Evolutionary conservation across 2,113 vertebrate species (phyloP).

Genomic region (Platichthys flesus): DNA sequence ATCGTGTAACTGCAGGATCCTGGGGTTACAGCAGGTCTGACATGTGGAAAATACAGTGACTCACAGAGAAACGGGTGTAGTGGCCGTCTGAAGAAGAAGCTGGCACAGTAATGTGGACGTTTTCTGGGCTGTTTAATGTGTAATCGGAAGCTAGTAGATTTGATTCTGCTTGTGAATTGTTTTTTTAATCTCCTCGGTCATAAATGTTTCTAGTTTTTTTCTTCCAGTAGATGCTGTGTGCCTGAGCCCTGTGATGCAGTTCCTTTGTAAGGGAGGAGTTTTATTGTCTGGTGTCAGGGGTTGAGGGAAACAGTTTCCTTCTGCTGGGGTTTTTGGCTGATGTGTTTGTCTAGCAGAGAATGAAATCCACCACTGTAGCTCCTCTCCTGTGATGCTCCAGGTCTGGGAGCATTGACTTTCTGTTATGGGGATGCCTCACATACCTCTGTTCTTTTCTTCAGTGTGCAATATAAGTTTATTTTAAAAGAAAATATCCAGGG

Average conservation of each 20-base stretch:
- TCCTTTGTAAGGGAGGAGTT: too few species aligned
- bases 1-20: slow-evolving; percentile 9
- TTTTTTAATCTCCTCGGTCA: background rate
- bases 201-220: background rate
- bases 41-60: slow-evolving; percentile 4
- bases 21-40: background rate
- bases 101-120: background rate
- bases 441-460: too few species aligned
- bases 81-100: background rate
- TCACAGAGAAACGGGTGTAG: slow-evolving; percentile 1
- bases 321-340: background rate
- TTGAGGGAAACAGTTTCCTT: background rate
- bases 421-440: background rate
- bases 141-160: background rate
- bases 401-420: background rate
- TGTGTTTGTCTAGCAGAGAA: background rate
- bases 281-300: too few species aligned
- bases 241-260: background rate
- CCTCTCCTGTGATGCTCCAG: background rate
- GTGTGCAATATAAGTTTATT: background rate
- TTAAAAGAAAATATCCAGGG: background rate
- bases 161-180: background rate
- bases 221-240: background rate
- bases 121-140: background rate
- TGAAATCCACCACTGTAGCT: background rate